Evolutionary conservation across 1,140 invertebrate genomes (phyloP), one percentile per base, ranked within the genome.

Genomic region (Brachionus rotundiformis): DNA sequence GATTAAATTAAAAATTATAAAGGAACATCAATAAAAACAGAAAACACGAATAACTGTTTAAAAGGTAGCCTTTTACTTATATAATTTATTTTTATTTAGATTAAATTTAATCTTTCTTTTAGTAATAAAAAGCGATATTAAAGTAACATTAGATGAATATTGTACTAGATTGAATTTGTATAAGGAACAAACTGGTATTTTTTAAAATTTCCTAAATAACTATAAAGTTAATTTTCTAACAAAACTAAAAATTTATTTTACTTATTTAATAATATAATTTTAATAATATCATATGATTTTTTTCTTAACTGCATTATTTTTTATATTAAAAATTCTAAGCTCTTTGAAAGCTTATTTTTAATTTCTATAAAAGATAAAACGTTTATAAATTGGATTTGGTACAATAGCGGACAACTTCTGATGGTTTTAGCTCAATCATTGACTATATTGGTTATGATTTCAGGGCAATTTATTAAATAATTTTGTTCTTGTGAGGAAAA

Each of bases 201-300:
- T 39, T 39, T 47, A 47, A 47, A 47, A 47, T 8, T 47, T 47
- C 44, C 13, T 44, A 44, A n/a, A 47, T 13, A 47, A 47, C 44
- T 47, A 47, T n/a, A 44, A 47, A 47, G 44, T 47, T 47, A 47
- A 47, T 47, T 47, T 47, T 47, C 44, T 47, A 47, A 47, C 44
- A 47, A 47, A 47, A 47, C 44, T 47, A 47, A 47, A 47, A 47
- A 8, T 47, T 47, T 47, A 47, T 8, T 47, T 47, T 47, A 47
- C 41, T 44, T 44, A 47, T 47, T 47, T 47, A 47, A 8, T 47
- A 47, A 47, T 11, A 39, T 39, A 5, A 36, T 36, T 36, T 36
- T 36, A 5, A 5, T 36, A 36, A 36, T 8, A 36, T 36, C 13
- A 44, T 44, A 47, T 47, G n/a, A 8, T 47, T n/a, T 47, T 47